Conservation (phyloP, 2,888 invertebrate species). For the Crepidodera aurea region DNA sequence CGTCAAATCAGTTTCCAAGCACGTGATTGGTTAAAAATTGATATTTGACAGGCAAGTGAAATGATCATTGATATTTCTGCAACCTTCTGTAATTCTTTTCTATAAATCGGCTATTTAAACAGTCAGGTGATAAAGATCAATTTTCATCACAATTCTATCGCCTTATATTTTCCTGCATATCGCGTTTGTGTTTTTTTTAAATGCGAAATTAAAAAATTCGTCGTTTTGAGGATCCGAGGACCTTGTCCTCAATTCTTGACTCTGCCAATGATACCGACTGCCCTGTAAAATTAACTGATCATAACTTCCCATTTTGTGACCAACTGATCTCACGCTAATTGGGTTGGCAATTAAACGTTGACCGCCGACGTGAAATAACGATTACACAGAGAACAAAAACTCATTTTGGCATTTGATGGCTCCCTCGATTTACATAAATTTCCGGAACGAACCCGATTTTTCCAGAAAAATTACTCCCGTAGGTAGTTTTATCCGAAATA, state of each 20-base stretch:
- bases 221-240: no score
- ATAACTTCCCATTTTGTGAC: conserved; percentile 54
- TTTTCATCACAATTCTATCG: no score
- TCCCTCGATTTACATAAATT: conserved; percentile 29
- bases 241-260: neutral
- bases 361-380: conserved; percentile 33
- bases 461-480: neutral
- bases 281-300: conserved; percentile 55
- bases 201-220: no score
- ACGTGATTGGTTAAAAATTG: no score
- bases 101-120: no score
- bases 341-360: conserved; percentile 39
- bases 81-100: no score
- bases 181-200: no score
- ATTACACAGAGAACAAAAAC: conserved; percentile 34
- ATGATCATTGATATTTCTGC: no score
- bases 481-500: neutral
- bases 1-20: no score
- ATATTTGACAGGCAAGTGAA: no score
- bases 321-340: conserved; percentile 50
- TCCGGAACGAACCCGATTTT: neutral
- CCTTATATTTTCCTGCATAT: no score
- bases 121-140: no score
- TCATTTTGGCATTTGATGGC: conserved; percentile 23
- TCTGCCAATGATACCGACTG: neutral